Percentiles rank a stretch among this genome's conserved stretches.
Conservation (phyloP, 2,113 vertebrate species). For the Halichoerus grypus region DNA sequence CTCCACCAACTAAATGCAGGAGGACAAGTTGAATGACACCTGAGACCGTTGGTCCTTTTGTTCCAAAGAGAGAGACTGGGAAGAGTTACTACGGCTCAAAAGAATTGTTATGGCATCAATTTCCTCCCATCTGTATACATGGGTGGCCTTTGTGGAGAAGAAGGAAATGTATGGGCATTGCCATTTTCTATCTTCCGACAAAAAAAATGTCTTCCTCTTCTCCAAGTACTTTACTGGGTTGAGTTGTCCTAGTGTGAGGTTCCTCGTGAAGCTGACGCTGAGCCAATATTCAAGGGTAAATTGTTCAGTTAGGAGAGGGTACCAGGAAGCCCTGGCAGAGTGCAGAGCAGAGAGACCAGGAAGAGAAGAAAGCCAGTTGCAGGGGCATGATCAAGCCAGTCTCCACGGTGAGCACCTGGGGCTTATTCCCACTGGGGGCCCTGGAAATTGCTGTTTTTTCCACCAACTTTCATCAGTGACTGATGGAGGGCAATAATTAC, state of each 20-base stretch:
- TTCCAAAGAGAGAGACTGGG: neutral
- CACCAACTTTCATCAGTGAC: neutral
- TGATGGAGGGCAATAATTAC: neutral
- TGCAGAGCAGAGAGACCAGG: neutral
- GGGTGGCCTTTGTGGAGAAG: neutral
- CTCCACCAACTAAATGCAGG: neutral
- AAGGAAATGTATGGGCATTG: neutral
- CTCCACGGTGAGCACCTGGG: rapidly evolving
- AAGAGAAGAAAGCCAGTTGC: neutral
- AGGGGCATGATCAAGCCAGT: neutral
- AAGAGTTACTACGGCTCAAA: neutral
- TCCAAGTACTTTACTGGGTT: neutral
- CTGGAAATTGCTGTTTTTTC: neutral
- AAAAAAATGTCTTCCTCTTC: neutral
- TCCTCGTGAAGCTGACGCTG: neutral
- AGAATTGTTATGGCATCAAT: neutral
- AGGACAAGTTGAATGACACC: neutral
- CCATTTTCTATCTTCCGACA: neutral
- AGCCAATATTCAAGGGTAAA: neutral
- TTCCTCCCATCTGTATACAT: neutral
- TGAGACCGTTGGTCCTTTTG: neutral
- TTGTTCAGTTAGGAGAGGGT: neutral
- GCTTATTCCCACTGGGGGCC: neutral
- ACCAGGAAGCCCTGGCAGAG: neutral
- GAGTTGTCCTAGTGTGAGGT: neutral